phyloP scores from a whole-genome alignment of 1,140 invertebrate genomes.

The Drosophila dunni region DNA sequence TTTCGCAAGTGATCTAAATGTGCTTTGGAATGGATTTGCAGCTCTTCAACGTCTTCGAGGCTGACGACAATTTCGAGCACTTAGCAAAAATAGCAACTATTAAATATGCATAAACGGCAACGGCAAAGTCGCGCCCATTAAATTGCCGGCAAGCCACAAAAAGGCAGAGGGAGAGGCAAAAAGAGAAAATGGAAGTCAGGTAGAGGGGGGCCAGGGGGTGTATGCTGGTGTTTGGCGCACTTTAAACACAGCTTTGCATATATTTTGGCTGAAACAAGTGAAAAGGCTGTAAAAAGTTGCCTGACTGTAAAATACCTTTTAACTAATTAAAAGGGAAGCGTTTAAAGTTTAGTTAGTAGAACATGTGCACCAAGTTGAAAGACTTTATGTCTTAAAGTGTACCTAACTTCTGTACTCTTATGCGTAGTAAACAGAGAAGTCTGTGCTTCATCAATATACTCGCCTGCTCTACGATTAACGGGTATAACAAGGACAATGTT shows the following conservation, averaged over 20 bases:
- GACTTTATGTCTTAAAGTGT: too few species aligned
- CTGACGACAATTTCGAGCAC: constrained; percentile 69
- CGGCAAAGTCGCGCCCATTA: constrained; percentile 71
- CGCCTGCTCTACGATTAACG: too few species aligned
- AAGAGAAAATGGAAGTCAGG: background rate
- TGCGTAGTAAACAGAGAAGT: too few species aligned
- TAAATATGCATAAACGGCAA: constrained; percentile 78
- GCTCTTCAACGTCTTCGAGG: constrained; percentile 32
- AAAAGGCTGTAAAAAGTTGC: too few species aligned
- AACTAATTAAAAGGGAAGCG: too few species aligned
- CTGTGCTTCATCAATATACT: too few species aligned
- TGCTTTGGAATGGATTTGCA: constrained; percentile 57
- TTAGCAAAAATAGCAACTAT: constrained; percentile 83
- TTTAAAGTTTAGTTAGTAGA: too few species aligned
- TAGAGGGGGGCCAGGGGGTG: background rate
- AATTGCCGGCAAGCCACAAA: constrained; percentile 71
- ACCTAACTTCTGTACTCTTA: too few species aligned
- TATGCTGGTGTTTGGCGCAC: constrained; percentile 44
- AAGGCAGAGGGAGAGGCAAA: constrained; percentile 13
- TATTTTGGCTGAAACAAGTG: constrained; percentile 50
- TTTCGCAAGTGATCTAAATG: constrained; percentile 37
- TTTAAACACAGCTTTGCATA: constrained; percentile 83
- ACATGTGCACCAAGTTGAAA: too few species aligned
- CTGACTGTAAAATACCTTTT: too few species aligned
- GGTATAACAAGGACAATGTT: constrained; percentile 24